Conservation (phyloP, 2,888 invertebrate genomes). For the Entomobrya proxima region DNA sequence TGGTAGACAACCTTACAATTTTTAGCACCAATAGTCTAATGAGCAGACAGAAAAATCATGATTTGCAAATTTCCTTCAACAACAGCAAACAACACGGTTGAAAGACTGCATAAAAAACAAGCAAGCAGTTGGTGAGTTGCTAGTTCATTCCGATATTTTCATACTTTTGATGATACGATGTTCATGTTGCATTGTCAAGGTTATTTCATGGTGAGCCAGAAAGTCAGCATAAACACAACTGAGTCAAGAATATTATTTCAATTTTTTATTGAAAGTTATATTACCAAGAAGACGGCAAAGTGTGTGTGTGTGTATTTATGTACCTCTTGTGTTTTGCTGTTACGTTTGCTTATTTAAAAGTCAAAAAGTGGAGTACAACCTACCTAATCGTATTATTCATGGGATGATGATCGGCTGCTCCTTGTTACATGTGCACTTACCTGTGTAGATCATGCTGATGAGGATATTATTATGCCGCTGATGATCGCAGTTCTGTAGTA, state of each 20-base stretch:
- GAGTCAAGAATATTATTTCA: background rate
- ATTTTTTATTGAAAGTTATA: background rate
- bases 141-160: conserved; percentile 3
- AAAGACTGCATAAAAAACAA: conserved; percentile 14
- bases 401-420: background rate
- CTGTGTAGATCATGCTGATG: background rate
- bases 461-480: conserved; percentile 13
- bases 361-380: conserved; percentile 6
- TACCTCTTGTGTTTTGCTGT: no score
- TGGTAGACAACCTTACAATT: no score
- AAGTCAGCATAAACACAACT: background rate
- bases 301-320: no score
- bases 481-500: no score
- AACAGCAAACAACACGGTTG: background rate
- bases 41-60: conserved; percentile 53
- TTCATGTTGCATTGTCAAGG: conserved; percentile 56
- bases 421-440: background rate
- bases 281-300: background rate
- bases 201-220: conserved; percentile 46
- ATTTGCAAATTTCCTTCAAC: conserved; percentile 55
- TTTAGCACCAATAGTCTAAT: conserved; percentile 49
- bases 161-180: background rate
- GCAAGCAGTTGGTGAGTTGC: background rate
- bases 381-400: conserved; percentile 30
- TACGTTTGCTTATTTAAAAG: conserved; percentile 22